Conservation (phyloP, 1,140 invertebrate species). For the Chymomyza costata region DNA sequence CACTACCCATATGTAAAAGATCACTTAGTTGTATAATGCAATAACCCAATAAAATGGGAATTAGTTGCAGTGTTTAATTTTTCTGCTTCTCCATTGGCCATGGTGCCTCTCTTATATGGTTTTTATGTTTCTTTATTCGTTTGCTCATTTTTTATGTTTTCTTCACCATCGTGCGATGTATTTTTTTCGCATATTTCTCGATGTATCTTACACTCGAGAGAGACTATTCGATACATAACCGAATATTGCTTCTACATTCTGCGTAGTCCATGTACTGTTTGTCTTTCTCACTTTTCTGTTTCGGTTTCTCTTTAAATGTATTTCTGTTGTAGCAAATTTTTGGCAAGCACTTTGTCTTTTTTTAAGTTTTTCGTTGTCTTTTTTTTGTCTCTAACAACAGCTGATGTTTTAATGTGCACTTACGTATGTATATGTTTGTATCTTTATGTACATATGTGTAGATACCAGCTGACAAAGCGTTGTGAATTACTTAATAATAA, state of each 20-base stretch:
- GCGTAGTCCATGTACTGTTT: constrained; percentile 4
- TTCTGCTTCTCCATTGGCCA: no score
- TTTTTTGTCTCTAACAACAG: constrained; percentile 11
- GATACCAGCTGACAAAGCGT: background rate
- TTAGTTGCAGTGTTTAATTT: no score
- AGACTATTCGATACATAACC: constrained; percentile 26
- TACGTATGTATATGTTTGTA: no score
- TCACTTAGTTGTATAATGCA: no score
- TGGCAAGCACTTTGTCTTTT: constrained; percentile 8
- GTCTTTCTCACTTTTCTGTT: constrained; percentile 1
- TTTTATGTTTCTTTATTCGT: no score
- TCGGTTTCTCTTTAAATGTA: constrained; percentile 8
- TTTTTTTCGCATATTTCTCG: constrained; percentile 49
- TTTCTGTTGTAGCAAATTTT: no score
- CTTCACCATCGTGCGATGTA: no score
- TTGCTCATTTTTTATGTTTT: constrained; percentile 53
- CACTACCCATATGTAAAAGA: no score
- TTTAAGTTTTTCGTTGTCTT: background rate
- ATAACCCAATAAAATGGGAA: no score
- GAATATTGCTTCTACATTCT: constrained; percentile 27
- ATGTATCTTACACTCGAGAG: constrained; percentile 30
- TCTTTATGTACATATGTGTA: constrained; percentile 7
- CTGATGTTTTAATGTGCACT: no score
- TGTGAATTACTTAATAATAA: constrained; percentile 34
- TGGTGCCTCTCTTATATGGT: no score